phyloP scores from a whole-genome alignment of 1,140 invertebrate genomes.

The Rhynchophorus ferrugineus region DNA sequence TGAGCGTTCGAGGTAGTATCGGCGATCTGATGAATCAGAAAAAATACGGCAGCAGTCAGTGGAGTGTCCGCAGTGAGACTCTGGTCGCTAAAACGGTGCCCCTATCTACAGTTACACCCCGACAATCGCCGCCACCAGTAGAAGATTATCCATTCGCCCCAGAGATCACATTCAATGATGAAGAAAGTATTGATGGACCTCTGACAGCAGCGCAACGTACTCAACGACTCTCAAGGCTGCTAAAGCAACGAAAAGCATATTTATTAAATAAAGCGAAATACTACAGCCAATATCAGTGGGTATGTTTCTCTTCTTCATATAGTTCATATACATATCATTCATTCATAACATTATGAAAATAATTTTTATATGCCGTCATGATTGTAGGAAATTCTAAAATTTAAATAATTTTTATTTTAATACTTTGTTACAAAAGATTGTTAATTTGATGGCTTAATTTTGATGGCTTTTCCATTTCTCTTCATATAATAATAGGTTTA shows the following conservation, averaged over 20 bases:
- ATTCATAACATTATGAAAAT: background rate
- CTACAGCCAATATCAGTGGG: slow-evolving; percentile 11
- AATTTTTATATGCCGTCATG: too few relatives aligned
- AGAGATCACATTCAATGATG: slow-evolving; percentile 21
- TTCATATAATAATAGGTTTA: too few relatives aligned
- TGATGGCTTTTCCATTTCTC: too few relatives aligned
- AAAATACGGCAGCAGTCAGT: slow-evolving; percentile 60
- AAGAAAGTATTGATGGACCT: slow-evolving; percentile 27
- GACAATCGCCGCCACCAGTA: slow-evolving; percentile 38
- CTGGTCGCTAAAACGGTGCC: slow-evolving; percentile 62
- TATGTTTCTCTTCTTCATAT: slow-evolving; percentile 3
- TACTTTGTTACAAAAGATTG: too few relatives aligned
- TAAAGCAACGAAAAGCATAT: slow-evolving; percentile 43
- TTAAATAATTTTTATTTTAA: too few relatives aligned
- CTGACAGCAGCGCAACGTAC: slow-evolving; percentile 59
- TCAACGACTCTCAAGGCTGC: slow-evolving; percentile 54
- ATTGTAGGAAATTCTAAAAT: too few relatives aligned
- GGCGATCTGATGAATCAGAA: slow-evolving; percentile 71
- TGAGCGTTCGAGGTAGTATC: slow-evolving; percentile 55
- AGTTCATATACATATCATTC: background rate
- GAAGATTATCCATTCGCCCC: slow-evolving; percentile 1
- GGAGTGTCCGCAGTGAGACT: slow-evolving; percentile 57
- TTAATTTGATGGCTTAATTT: too few relatives aligned
- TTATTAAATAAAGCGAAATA: slow-evolving; percentile 15
- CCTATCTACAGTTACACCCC: slow-evolving; percentile 58